A percentile compares a stretch with the other conserved stretches of the same genome.
These are phyloP conservation scores for Argyresthia goedartella DNA, from an alignment of 2,888 invertebrate species.

Conservation along the genomic window DNA sequence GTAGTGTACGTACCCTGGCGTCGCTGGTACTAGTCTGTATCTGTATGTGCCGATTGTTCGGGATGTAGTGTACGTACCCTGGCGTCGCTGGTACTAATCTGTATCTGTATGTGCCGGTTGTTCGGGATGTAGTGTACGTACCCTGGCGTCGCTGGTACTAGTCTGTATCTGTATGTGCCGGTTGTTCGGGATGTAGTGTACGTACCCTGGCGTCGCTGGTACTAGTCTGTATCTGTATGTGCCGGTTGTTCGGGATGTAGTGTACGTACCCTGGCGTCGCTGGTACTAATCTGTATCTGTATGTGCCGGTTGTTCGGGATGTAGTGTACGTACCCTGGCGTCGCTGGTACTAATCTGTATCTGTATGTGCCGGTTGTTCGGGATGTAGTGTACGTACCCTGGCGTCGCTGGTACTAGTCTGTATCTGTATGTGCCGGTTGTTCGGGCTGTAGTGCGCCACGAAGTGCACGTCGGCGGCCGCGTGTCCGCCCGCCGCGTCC, in stretches of 20 bases:
- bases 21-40: no score
- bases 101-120: slow-evolving; percentile 73
- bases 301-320: slow-evolving; percentile 88
- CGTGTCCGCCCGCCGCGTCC: slow-evolving; percentile 77
- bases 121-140: slow-evolving; percentile 80
- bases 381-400: slow-evolving; percentile 54
- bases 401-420: slow-evolving; percentile 86
- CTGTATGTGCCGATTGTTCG: no score
- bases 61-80: slow-evolving; percentile 61
- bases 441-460: slow-evolving; percentile 85
- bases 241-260: slow-evolving; percentile 84
- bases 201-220: slow-evolving; percentile 81
- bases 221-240: slow-evolving; percentile 88
- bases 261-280: slow-evolving; percentile 52
- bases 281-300: slow-evolving; percentile 74
- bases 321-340: slow-evolving; percentile 67
- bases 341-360: neutral
- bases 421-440: slow-evolving; percentile 86
- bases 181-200: slow-evolving; percentile 84
- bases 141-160: no score
- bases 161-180: slow-evolving; percentile 67
- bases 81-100: slow-evolving; percentile 85
- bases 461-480: slow-evolving; percentile 77
- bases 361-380: neutral
- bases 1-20: no score